Conservation (phyloP, 1,140 invertebrate species). For the Caenorhabditis brenneri region DNA sequence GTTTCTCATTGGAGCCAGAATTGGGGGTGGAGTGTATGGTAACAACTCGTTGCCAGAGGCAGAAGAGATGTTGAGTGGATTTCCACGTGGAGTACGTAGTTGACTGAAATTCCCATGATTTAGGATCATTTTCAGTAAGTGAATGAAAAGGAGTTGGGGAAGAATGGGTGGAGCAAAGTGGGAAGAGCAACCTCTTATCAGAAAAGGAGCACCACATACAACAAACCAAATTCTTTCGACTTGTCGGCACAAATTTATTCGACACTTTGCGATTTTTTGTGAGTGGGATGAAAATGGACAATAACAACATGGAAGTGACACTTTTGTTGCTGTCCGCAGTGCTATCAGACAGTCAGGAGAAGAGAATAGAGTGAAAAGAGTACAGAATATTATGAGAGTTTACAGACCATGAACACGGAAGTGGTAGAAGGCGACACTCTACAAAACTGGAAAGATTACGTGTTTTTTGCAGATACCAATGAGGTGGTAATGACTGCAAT, state of each 20-base stretch:
- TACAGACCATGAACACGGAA: constrained; percentile 29
- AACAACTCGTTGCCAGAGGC: neutral
- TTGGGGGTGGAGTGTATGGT: constrained; percentile 86
- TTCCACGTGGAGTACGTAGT: constrained; percentile 49
- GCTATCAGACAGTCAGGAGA: constrained; percentile 34
- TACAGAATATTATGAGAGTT: neutral
- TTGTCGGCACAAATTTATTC: neutral
- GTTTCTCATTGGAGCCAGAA: constrained; percentile 84
- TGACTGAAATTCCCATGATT: constrained; percentile 48
- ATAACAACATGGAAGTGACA: constrained; percentile 18
- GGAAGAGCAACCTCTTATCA: neutral
- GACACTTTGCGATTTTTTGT: neutral
- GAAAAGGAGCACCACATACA: neutral
- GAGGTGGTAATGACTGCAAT: neutral
- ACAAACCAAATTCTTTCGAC: neutral
- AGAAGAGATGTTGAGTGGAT: neutral
- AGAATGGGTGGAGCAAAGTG: neutral
- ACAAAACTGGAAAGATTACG: constrained; percentile 39
- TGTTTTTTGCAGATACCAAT: constrained; percentile 16
- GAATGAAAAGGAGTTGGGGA: neutral
- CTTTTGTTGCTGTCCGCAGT: neutral
- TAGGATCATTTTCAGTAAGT: neutral
- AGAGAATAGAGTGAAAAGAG: neutral
- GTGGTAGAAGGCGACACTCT: neutral
- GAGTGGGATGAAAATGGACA: neutral